These are phyloP conservation scores for Anthopleura sola DNA, from an alignment of 64 coral and sea anemone species.

Conservation along the genomic window DNA sequence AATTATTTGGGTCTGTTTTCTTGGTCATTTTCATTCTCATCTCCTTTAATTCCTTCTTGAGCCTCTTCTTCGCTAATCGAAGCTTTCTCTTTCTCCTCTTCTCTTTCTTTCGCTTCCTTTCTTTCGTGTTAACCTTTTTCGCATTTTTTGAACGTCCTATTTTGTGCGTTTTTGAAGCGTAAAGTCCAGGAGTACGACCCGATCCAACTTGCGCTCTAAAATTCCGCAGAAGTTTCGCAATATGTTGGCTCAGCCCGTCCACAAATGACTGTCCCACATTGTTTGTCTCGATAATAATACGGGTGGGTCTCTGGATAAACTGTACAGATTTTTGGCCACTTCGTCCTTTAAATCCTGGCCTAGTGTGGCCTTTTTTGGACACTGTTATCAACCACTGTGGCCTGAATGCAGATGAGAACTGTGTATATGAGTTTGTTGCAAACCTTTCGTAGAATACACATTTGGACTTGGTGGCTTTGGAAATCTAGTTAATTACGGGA, in stretches of 20 bases:
- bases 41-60: background rate
- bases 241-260: slow-evolving; percentile 67
- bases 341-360: slow-evolving; percentile 69
- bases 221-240: slow-evolving; percentile 64
- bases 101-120: background rate
- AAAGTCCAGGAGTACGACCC: slow-evolving; percentile 16
- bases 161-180: slow-evolving; percentile 1
- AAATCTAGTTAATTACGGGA: background rate
- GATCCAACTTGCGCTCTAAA: slow-evolving; percentile 45
- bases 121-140: background rate
- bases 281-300: slow-evolving; percentile 78
- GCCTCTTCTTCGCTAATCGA: background rate
- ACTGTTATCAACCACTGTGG: slow-evolving; percentile 68
- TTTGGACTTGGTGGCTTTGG: slow-evolving; percentile 55
- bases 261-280: slow-evolving; percentile 66
- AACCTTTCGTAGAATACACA: slow-evolving; percentile 92
- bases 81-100: slow-evolving; percentile 20
- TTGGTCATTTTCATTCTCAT: background rate
- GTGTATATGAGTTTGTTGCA: slow-evolving; percentile 68
- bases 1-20: background rate
- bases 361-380: slow-evolving; percentile 75
- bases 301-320: slow-evolving; percentile 82
- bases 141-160: slow-evolving; percentile 14
- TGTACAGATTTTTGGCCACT: slow-evolving; percentile 74
- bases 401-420: slow-evolving; percentile 76